These are phyloP conservation scores for Eustalomyia histrio DNA, from an alignment of 2,888 invertebrate species.

Conservation along the genomic window DNA sequence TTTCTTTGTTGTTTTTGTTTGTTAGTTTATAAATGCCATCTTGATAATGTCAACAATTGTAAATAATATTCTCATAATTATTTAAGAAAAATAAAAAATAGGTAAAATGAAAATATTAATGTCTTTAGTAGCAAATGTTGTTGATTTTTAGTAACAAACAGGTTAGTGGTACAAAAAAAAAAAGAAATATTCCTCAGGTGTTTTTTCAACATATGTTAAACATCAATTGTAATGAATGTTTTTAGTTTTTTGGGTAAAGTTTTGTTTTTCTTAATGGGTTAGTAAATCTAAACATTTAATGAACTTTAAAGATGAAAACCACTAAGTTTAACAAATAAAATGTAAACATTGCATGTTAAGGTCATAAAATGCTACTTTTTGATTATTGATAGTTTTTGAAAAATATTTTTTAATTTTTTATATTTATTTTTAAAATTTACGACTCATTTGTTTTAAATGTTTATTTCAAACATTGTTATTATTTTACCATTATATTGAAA, in stretches of 20 bases:
- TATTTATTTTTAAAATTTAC: background rate
- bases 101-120: background rate
- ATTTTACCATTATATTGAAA: background rate
- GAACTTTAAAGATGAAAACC: constrained; percentile 10
- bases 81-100: constrained; percentile 1
- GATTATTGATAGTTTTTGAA: background rate
- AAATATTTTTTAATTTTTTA: background rate
- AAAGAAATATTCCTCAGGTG: constrained; percentile 45
- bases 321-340: background rate
- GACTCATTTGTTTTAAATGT: background rate
- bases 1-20: background rate
- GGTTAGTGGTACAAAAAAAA: background rate
- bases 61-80: constrained; percentile 28
- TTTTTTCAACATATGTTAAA: constrained; percentile 48
- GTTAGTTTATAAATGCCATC: constrained; percentile 41
- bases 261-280: constrained; percentile 22
- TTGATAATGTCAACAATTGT: constrained; percentile 47
- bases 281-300: constrained; percentile 33
- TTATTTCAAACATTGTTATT: background rate
- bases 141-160: background rate
- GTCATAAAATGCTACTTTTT: background rate
- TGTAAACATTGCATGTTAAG: background rate
- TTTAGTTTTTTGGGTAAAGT: constrained; percentile 10
- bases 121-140: background rate
- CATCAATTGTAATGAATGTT: constrained; percentile 26